Base-by-base conservation (phyloP, 2,797 vertebrate species). In the Sylvia borin region DNA sequence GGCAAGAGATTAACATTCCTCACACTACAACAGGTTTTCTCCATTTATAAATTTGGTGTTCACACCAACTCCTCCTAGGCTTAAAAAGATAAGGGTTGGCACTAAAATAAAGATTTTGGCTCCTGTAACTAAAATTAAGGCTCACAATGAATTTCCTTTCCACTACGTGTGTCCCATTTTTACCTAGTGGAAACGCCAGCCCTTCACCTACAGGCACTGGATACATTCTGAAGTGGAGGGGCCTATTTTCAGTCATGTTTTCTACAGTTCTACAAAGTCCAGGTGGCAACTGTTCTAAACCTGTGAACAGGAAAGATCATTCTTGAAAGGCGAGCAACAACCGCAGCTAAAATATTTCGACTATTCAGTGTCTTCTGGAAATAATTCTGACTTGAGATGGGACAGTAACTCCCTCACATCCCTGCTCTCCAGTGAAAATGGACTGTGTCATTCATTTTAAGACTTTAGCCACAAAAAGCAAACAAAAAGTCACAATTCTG, bases 121-220 rank as follows among this genome's bases (percentile, higher is more conserved):
- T 97, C 89, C 92, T 61, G 86, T 82, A 96, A 96, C 77, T 92
- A 90, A 91, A 96, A 95, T 97, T 97, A 97, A 97, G 97, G 97
- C 97, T 97, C 86, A 68, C 64, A 82, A 90, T 45, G 51, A 24
- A 53, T 92, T 74, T 93, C 80, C 86, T 94, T 78, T 85, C 66
- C 43, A 76, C 61, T 83, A 57, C 0, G 10, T 1, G 19, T 34
- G 42, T 92, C 85, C 93, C 61, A 19, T 55, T 92, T 83, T 82
- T 75, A 54, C 42, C 73, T 54, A 76, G 60, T 40, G 82, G 60
- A 85, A 96, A 93, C 7, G 42, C 90, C 95, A 94, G 88, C 91
- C 94, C 89, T 95, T 93, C 54, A 70, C 85, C 86, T 66, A 57
- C 84, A 97, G 93, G 90, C 89, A 90, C 84, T 92, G 84, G 72